phyloP scores from a whole-genome alignment of 2,888 invertebrate species.

The Conomelus anceps region DNA sequence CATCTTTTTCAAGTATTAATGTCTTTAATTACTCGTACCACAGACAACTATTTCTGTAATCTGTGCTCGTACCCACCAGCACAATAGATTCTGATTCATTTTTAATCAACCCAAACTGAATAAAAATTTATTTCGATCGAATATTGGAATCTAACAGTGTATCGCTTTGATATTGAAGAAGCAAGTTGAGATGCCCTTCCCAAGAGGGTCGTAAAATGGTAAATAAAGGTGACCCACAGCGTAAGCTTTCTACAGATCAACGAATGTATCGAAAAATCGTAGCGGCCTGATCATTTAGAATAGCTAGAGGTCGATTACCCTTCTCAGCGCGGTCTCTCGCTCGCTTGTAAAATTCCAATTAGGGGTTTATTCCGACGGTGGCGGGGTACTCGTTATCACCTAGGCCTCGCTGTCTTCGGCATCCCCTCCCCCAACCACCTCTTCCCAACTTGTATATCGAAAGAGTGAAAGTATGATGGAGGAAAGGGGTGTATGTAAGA shows the following conservation, averaged over 20 bases:
- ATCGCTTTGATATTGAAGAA: background rate
- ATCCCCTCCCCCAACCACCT: background rate
- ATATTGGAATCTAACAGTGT: background rate
- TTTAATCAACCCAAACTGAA: no score
- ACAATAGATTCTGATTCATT: no score
- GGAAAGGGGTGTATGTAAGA: no score
- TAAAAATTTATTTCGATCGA: background rate
- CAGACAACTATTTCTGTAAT: no score
- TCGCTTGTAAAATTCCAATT: slow-evolving; percentile 12
- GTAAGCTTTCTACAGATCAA: no score
- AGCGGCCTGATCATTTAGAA: background rate
- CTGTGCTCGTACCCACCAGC: no score
- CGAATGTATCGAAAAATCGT: background rate
- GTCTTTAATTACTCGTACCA: no score
- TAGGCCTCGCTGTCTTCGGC: background rate
- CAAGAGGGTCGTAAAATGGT: background rate
- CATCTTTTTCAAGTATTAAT: no score
- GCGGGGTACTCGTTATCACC: background rate
- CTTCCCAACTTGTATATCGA: background rate
- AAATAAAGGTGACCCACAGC: background rate
- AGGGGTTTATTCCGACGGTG: background rate
- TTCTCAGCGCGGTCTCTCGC: background rate
- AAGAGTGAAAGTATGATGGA: background rate
- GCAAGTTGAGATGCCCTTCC: background rate
- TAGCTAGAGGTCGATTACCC: background rate